Percentiles rank a stretch among this genome's conserved stretches.
phyloP scores from a whole-genome alignment of 2,888 invertebrate species.

The Ormyrus thymus region DNA sequence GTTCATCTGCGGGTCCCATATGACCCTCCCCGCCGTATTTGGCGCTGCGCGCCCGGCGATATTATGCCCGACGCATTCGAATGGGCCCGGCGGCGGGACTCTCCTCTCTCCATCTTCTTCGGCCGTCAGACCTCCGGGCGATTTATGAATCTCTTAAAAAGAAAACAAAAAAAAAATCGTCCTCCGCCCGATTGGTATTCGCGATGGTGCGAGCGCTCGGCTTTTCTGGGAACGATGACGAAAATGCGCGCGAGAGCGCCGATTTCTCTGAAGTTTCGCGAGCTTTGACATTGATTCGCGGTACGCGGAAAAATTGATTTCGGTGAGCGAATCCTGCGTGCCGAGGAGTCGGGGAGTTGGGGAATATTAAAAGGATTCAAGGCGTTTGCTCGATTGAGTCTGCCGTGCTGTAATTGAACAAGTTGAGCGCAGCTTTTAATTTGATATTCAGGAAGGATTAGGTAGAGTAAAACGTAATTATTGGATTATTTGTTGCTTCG shows the following conservation, averaged over 20 bases:
- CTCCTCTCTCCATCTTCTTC: slow-evolving; percentile 1
- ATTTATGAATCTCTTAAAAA: slow-evolving; percentile 40
- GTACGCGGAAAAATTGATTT: background rate
- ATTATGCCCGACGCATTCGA: slow-evolving; percentile 52
- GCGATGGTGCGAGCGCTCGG: background rate
- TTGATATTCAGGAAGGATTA: no score
- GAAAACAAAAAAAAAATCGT: background rate
- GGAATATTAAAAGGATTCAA: no score
- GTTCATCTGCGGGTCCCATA: slow-evolving; percentile 16
- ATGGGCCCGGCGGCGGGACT: slow-evolving; percentile 22
- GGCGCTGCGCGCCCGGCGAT: slow-evolving; percentile 28
- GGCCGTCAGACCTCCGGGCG: background rate
- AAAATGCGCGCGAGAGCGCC: background rate
- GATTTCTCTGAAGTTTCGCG: background rate
- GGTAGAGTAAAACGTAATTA: no score
- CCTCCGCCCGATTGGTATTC: slow-evolving; percentile 39
- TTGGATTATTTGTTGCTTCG: no score
- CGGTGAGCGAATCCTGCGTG: no score
- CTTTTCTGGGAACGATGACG: slow-evolving; percentile 38
- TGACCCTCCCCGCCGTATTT: slow-evolving; percentile 33
- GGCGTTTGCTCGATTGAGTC: no score
- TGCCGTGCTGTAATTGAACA: no score
- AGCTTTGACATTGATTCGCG: background rate
- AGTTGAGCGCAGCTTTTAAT: no score
- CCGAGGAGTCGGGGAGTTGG: no score